Evolutionary conservation across 2,797 vertebrate genomes (phyloP), one percentile per base, ranked within the genome.

Genomic region (Crocodylus rhombifer): DNA sequence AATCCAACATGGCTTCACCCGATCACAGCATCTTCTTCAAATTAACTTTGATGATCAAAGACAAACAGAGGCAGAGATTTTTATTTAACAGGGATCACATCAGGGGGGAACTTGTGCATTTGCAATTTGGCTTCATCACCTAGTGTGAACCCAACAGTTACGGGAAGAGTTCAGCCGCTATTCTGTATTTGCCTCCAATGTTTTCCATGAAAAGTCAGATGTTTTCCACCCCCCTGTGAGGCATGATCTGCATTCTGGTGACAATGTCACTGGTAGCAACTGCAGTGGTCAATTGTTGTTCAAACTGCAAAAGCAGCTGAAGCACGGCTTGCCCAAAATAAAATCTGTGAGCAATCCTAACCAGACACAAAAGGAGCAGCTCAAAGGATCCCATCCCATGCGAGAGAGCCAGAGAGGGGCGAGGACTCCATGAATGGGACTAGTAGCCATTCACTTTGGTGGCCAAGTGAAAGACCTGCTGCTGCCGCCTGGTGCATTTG

Each of bases 231-330:
- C 15, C 25, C 36, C 28, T 1, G 2, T n/a, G 14, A 64, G 23
- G 25, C 82, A 83, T 12, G 1, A 51, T 51, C 42, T 51, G 42
- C 42, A 51, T 51, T 51, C 10, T 51, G 42, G 42, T 51, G 3
- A 26, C n/a, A 57, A 77, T 51, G 73, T 3, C 26, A n/a, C 10
- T n/a, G 1, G 1, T 0, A 18, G 81, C 58, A 60, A 30, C n/a
- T 0, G 2, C 36, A 82, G 20, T 30, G 16, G 26, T 4, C 30
- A 17, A 7, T n/a, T 14, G 36, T 2, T 33, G 28, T 3, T 2
- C 76, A 57, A 33, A 15, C 63, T 4, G 75, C 26, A 80, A 15
- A 1, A 28, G 4, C 20, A 1, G 4, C 74, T 78, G 3, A 1
- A 42, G 36, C 82, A 15, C 33, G 2, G 1, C 51, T 23, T 60